Evolutionary conservation across 1,140 invertebrate species (phyloP), one percentile per base, ranked within the genome.

Genomic region (Drosophila nebulosa): DNA sequence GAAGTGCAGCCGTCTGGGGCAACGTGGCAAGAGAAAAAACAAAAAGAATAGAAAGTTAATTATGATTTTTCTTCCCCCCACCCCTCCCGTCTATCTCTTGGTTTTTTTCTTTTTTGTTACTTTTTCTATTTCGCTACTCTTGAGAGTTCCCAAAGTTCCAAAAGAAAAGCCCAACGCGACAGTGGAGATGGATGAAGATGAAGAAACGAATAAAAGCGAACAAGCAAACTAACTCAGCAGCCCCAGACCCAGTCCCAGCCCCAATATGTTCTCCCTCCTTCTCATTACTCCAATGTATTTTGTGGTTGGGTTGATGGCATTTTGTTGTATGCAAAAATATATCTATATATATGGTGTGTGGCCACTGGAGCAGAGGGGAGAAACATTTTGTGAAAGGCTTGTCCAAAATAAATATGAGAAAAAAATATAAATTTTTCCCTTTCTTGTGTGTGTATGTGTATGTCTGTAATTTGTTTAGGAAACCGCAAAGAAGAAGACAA

Each of bases 391-490:
- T 81, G 78, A 81, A 81, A 81, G 78, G 78, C 62, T 69, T 76
- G 78, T 76, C 78, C 78, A 81, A 80, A 80, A 80, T 72, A 71
- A 76, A 80, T 81, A 81, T 77, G 78, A 73, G 78, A 81, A 81
- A 81, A 81, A 81, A 81, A 79, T 70, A 72, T 55, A 60, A 62
- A 59, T 75, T 64, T 63, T 63, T 67, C 32, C 16, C 61, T 67
- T 61, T 53, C 51, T 53, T 18, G 9, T 16, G n/a, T 30, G 42
- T 56, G 32, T n/a, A n/a, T 26, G 39, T 61, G 52, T 56, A 32
- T 16, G 50, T 52, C 55, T 75, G 77, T 79, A 79, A 75, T 79
- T 64, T 68, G 72, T 68, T 62, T 39, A 42, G 64, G 60, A 71
- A 79, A 79, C 77, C 77, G 60, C 77, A 79, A 64, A 65, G 69